Percentiles rank a stretch among this genome's conserved stretches.
phyloP scores from a whole-genome alignment of 2,113 vertebrate genomes.

The Hepsetus odoe region DNA sequence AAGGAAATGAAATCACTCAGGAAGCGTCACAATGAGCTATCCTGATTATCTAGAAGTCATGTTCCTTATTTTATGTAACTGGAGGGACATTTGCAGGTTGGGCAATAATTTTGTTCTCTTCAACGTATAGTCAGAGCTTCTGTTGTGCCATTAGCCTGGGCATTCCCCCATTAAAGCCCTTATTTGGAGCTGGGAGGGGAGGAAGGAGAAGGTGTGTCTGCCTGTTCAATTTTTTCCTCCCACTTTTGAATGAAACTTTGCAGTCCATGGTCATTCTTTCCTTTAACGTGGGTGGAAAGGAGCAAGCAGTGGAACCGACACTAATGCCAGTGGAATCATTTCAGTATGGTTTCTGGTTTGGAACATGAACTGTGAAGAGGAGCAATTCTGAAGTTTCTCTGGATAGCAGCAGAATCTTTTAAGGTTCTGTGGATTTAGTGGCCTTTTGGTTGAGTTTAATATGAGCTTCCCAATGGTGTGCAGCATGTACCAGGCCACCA shows the following conservation, averaged over 20 bases:
- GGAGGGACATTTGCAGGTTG: neutral
- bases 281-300: neutral
- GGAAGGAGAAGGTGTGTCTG: slow-evolving; percentile 23
- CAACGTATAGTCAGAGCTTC: neutral
- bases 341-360: neutral
- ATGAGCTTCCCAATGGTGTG: slow-evolving; percentile 1
- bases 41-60: slow-evolving; percentile 17
- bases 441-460: neutral
- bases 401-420: neutral
- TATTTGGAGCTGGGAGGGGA: slow-evolving; percentile 35
- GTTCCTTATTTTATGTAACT: slow-evolving; percentile 30
- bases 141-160: neutral
- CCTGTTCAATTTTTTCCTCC: slow-evolving; percentile 30
- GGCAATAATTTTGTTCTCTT: neutral
- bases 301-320: neutral
- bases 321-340: neutral
- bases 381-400: neutral
- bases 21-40: slow-evolving; percentile 18
- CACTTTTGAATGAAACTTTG: slow-evolving; percentile 31
- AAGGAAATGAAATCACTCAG: slow-evolving; percentile 30
- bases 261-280: slow-evolving; percentile 22
- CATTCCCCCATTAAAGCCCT: slow-evolving; percentile 23
- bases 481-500: neutral
- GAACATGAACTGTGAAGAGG: neutral
- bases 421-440: neutral